These are phyloP conservation scores for Bryconaethiops microstoma DNA, from an alignment of 2,797 vertebrate species.

Conservation along the genomic window DNA sequence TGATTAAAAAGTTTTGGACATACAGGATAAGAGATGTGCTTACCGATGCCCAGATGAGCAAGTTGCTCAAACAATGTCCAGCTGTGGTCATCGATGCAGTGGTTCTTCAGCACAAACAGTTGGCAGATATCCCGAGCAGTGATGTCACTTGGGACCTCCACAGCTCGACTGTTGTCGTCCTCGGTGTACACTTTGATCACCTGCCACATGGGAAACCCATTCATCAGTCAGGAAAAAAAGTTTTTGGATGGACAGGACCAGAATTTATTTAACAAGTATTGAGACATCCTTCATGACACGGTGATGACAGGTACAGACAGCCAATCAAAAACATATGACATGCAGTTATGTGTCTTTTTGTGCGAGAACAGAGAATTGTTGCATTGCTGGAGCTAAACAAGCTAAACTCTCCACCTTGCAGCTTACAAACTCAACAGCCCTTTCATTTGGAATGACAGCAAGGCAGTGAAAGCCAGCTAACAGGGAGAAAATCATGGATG, in stretches of 20 bases:
- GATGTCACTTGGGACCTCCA: conserved; percentile 93
- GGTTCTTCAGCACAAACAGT: conserved; percentile 92
- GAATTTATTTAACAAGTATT: neutral
- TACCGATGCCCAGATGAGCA: conserved; percentile 87
- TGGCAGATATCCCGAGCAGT: conserved; percentile 93
- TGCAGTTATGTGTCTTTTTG: conserved; percentile 27
- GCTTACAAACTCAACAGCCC: conserved; percentile 42
- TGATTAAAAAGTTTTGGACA: neutral
- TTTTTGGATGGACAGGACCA: neutral
- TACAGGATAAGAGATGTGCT: conserved; percentile 47
- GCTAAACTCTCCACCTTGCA: conserved; percentile 41
- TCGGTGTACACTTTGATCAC: conserved; percentile 97
- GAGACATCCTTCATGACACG: neutral
- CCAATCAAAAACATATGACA: neutral
- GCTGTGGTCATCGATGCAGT: conserved; percentile 93
- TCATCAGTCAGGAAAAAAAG: conserved; percentile 25
- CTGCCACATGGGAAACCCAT: conserved; percentile 69
- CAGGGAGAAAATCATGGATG: conserved; percentile 55
- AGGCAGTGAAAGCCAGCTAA: conserved; percentile 41
- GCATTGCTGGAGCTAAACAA: conserved; percentile 32
- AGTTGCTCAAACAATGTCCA: conserved; percentile 95
- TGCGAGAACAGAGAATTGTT: conserved; percentile 2
- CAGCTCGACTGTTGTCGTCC: conserved; percentile 90
- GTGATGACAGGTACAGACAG: neutral
- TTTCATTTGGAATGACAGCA: conserved; percentile 41